Evolutionary conservation across 2,113 vertebrate genomes (phyloP).

Genomic region (Sus scrofa): T2T-Sscrofa CM000812.6:241490501-241491000

Average conservation of each 20-base stretch:
- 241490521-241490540: background rate
- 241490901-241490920: conserved; percentile 6
- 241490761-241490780: conserved; percentile 17
- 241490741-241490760: background rate
- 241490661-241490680: background rate
- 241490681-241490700: background rate
- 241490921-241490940: conserved; percentile 65
- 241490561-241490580: background rate
- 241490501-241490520: conserved; percentile 25
- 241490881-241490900: background rate
- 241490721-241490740: conserved; percentile 19
- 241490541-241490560: background rate
- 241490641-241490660: background rate
- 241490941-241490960: conserved; percentile 6
- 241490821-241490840: background rate
- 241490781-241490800: conserved; percentile 24
- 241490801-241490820: background rate
- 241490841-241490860: background rate
- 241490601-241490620: background rate
- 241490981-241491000: no score
- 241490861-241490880: background rate
- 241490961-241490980: conserved; percentile 29
- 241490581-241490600: background rate
- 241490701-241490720: conserved; percentile 28
- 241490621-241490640: conserved; percentile 17